Conservation (phyloP, 2,888 invertebrate genomes). For the Leptinotarsa rubiginosa region DNA sequence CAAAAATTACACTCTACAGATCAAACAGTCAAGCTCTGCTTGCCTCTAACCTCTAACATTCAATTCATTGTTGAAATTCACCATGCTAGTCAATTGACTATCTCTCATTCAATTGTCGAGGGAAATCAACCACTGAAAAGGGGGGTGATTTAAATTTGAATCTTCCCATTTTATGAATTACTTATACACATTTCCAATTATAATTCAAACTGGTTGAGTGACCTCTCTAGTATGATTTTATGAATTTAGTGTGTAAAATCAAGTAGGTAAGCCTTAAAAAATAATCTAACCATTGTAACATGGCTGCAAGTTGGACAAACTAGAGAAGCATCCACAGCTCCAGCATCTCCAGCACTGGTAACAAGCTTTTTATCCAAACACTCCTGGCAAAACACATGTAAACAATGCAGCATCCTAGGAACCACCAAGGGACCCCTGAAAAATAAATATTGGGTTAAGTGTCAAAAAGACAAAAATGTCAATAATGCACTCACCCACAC, state of each 20-base stretch:
- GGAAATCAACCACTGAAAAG: no score
- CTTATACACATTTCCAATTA: background rate
- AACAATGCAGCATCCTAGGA: constrained; percentile 90
- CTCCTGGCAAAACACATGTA: constrained; percentile 94
- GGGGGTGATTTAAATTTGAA: no score
- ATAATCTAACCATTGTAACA: constrained; percentile 77
- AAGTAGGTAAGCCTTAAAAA: no score
- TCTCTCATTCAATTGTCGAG: background rate
- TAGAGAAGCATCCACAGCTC: constrained; percentile 74
- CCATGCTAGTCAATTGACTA: constrained; percentile 26
- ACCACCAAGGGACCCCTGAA: constrained; percentile 69
- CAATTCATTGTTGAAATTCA: constrained; percentile 22
- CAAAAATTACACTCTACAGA: no score
- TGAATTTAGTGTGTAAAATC: no score
- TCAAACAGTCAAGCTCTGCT: no score
- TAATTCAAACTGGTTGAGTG: background rate
- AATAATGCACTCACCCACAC: constrained; percentile 62
- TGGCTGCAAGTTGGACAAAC: constrained; percentile 87
- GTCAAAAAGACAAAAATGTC: constrained; percentile 33
- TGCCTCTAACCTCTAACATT: no score
- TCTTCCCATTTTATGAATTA: background rate
- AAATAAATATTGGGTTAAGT: constrained; percentile 28
- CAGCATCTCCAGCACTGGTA: constrained; percentile 77
- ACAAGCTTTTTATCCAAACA: constrained; percentile 87
- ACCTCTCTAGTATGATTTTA: no score